phyloP scores from a whole-genome alignment of 1,140 invertebrate species.

The Aphidius ervi region DNA sequence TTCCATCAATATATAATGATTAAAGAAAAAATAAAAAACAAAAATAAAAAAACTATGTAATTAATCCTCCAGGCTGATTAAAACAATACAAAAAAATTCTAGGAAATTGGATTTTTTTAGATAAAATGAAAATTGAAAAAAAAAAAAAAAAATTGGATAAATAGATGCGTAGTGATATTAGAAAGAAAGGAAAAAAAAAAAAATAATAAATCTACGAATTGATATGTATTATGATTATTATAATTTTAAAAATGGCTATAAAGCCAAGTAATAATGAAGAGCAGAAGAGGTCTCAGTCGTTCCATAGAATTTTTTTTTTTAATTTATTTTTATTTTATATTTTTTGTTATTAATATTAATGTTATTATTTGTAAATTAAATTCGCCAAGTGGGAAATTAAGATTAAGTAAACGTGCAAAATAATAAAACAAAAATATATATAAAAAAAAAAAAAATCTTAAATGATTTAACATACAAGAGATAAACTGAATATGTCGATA shows the following conservation, averaged over 20 bases:
- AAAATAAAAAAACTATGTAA: background rate
- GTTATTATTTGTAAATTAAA: slow-evolving; percentile 1
- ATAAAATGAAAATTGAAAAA: background rate
- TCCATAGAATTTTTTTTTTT: background rate
- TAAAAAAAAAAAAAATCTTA: background rate
- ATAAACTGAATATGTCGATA: no score
- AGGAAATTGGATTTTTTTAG: slow-evolving; percentile 15
- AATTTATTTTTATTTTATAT: slow-evolving; percentile 26
- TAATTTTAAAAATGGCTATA: slow-evolving; percentile 13
- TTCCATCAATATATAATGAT: background rate
- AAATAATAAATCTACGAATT: slow-evolving; percentile 16
- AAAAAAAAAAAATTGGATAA: slow-evolving; percentile 1
- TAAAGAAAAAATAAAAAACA: background rate
- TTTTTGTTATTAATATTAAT: slow-evolving; percentile 11
- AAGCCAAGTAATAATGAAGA: slow-evolving; percentile 21
- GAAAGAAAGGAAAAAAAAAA: background rate
- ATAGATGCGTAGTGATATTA: slow-evolving; percentile 12
- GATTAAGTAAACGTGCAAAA: slow-evolving; percentile 1
- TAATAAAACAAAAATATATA: background rate
- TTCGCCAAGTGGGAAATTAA: background rate
- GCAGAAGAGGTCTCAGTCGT: background rate
- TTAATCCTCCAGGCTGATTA: background rate
- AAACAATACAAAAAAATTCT: slow-evolving; percentile 13
- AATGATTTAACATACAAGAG: no score
- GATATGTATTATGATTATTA: slow-evolving; percentile 9